These are phyloP conservation scores for Azemiops feae DNA, from an alignment of 2,113 vertebrate species.

Conservation along the genomic window DNA sequence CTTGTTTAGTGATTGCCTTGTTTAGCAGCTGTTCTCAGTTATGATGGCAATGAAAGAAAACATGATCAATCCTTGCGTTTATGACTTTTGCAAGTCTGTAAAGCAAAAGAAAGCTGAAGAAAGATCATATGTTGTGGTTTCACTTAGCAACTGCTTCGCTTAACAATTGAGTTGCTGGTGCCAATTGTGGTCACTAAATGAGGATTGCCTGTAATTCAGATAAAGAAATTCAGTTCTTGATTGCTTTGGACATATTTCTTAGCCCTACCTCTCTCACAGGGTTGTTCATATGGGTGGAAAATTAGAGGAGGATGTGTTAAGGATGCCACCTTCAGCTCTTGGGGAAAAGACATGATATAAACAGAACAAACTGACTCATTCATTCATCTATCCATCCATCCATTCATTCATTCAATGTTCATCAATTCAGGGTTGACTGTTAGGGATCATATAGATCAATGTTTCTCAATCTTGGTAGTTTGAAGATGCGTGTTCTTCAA, in stretches of 20 bases:
- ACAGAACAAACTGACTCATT: not conserved
- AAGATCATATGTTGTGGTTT: not conserved
- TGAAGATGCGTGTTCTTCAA: not conserved
- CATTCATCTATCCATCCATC: too few relatives aligned
- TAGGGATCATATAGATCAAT: not conserved
- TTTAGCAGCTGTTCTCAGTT: not conserved
- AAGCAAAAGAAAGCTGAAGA: not conserved
- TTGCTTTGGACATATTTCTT: not conserved
- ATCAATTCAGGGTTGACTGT: not conserved
- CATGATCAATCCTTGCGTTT: not conserved
- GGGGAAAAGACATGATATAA: not conserved
- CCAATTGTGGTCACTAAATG: not conserved
- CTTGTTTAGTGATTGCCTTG: not conserved
- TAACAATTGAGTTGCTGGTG: not conserved
- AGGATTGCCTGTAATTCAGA: not conserved
- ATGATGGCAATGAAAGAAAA: not conserved
- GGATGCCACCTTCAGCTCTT: not conserved
- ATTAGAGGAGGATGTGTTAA: not conserved
- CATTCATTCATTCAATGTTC: not conserved
- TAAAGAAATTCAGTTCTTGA: not conserved
- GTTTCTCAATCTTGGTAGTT: not conserved
- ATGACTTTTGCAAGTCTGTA: not conserved
- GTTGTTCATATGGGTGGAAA: not conserved
- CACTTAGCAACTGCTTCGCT: not conserved
- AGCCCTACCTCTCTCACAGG: not conserved